These are phyloP conservation scores for Globia sparganii DNA, from an alignment of 2,888 invertebrate species.

Conservation along the genomic window DNA sequence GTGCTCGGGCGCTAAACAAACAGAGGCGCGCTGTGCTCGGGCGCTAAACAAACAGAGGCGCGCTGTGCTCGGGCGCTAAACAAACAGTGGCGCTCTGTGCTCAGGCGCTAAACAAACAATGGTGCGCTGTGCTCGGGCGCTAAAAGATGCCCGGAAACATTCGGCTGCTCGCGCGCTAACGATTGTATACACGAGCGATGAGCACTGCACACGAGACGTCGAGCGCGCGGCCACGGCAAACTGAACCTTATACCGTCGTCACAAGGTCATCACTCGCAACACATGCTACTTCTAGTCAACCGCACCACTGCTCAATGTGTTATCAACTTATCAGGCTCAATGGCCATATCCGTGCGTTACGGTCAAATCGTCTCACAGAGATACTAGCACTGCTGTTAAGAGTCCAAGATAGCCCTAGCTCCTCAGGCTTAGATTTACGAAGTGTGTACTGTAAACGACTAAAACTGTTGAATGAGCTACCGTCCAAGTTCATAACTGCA, in stretches of 20 bases:
- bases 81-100: no score
- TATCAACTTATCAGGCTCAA: no score
- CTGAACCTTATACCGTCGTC: not conserved
- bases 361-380: not conserved
- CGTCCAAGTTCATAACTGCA: not conserved
- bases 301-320: not conserved
- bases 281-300: not conserved
- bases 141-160: no score
- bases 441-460: not conserved
- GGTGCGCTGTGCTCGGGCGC: no score
- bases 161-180: no score
- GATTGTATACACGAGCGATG: not conserved
- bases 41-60: no score
- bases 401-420: not conserved
- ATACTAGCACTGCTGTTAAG: not conserved
- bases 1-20: no score
- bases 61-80: no score
- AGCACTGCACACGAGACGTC: no score
- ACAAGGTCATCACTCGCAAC: not conserved
- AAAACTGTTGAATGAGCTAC: not conserved
- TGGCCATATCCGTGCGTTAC: not conserved
- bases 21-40: no score
- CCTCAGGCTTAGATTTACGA: not conserved
- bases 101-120: no score
- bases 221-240: not conserved